A percentile compares a stretch with the other conserved stretches of the same genome.
These are phyloP conservation scores for Melanotaenia parkinsoni DNA, from an alignment of 2,797 vertebrate genomes.

Conservation along the genomic window DNA sequence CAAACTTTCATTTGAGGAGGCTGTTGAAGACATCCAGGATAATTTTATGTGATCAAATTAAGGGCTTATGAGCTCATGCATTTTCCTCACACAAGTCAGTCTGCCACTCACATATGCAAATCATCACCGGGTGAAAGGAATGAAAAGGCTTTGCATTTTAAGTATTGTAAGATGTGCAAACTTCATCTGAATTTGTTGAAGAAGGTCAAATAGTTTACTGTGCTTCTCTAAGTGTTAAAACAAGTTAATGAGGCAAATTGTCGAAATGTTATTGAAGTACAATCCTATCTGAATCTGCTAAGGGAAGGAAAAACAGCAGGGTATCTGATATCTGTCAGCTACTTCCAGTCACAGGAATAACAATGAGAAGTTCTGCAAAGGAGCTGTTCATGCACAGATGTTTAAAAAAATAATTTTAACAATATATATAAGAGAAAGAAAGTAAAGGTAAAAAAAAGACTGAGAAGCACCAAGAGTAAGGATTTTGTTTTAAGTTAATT, in stretches of 20 bases:
- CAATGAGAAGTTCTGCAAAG: neutral
- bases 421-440: neutral
- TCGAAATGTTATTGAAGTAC: constrained; percentile 15
- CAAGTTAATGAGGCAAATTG: constrained; percentile 25
- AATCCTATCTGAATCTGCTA: neutral
- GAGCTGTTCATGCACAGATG: no score
- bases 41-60: constrained; percentile 38
- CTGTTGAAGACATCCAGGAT: constrained; percentile 9
- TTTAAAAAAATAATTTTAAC: no score
- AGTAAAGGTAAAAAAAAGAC: neutral
- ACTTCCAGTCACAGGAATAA: constrained; percentile 33
- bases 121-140: constrained; percentile 6
- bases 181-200: constrained; percentile 12
- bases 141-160: constrained; percentile 9
- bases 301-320: neutral
- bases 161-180: constrained; percentile 18
- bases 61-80: constrained; percentile 16
- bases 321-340: constrained; percentile 24
- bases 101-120: constrained; percentile 31
- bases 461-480: neutral
- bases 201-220: constrained; percentile 30
- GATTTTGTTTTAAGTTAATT: neutral
- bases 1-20: constrained; percentile 25
- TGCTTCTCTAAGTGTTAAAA: constrained; percentile 32
- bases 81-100: constrained; percentile 13